Evolutionary conservation across 30 jellyfish, hydroid and myxozoan species (phyloP).

Genomic region (Morbakka virulenta): DNA sequence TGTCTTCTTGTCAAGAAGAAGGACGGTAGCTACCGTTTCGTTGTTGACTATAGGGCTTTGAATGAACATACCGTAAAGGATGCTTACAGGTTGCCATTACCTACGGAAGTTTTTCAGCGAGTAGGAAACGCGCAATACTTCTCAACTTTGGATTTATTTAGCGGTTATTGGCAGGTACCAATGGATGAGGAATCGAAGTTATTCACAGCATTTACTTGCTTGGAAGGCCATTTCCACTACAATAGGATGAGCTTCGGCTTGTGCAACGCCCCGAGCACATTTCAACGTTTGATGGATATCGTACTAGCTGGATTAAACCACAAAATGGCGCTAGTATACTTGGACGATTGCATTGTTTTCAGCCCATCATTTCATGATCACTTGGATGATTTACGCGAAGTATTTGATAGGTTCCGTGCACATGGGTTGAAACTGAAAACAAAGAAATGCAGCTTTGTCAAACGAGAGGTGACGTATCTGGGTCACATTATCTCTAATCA

Average conservation of each 20-base stretch:
- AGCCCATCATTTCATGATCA: conserved; percentile 36
- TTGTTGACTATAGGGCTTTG: conserved; percentile 41
- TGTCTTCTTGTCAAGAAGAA: conserved; percentile 50
- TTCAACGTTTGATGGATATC: conserved; percentile 43
- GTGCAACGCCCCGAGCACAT: conserved; percentile 40
- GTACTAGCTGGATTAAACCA: conserved; percentile 39
- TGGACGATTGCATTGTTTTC: conserved; percentile 57
- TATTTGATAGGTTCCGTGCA: conserved; percentile 32
- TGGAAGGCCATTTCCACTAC: conserved; percentile 21
- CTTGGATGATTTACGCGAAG: conserved; percentile 9
- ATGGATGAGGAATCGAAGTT: conserved; percentile 14
- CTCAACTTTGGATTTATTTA: conserved; percentile 27
- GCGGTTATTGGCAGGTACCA: conserved; percentile 51
- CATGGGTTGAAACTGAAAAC: conserved; percentile 39
- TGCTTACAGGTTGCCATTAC: conserved; percentile 27
- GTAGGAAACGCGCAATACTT: conserved; percentile 16
- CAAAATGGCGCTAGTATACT: conserved; percentile 24
- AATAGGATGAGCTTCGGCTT: conserved; percentile 32
- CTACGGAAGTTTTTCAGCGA: conserved; percentile 23
- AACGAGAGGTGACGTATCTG: conserved; percentile 16
- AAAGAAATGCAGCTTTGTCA: conserved; percentile 25
- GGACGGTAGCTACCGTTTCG: conserved; percentile 50
- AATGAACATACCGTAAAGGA: conserved; percentile 54
- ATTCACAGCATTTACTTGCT: conserved; percentile 41
- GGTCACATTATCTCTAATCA: conserved; percentile 42